Base-by-base conservation (phyloP, 2,113 vertebrate genomes). In the Buteo buteo region DNA sequence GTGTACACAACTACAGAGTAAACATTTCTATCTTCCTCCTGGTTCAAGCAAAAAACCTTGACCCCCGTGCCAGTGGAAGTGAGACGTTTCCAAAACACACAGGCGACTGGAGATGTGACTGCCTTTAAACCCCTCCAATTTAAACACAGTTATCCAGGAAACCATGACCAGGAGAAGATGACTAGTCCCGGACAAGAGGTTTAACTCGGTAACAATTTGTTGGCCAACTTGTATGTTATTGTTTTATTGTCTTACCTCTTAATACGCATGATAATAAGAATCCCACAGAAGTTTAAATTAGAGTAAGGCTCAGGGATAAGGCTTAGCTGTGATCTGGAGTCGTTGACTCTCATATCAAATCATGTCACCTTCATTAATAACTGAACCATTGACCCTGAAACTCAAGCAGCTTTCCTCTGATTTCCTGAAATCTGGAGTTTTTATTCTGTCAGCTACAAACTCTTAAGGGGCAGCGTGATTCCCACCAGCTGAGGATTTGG, bases 121-220 rank as follows among this genome's bases (percentile, higher is more conserved):
- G 44, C 59, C 28, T 83, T 95, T 92, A 69, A 85, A 84, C 45
- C 20, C 26, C 32, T 81, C 64, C 64, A 57, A 12, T 88, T 94
- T 72, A 96, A 96, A 92, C 67, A 72, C 24, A 28, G 66, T 83
- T 95, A 84, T 92, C 61, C 57, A 86, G 73, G 82, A 96, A 92
- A 80, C 74, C 86, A 80, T 40, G 57, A 61, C 70, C 89, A 81
- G 62, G 32, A 58, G 47, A 83, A 74, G 82, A 78, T 19, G 40
- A 34, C 84, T 80, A 2, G 49, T 94, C 72, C 29, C 32, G 1
- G 3, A 54, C 0, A 0, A 65, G 70, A 50, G 34, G 17, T 90
- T 93, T 90, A 78, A 69, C 36, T 59, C 4, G 1, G 69, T 59
- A 94, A 69, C 42, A 72, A 52, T 87, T 73, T 90, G 70, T 86